Conservation (phyloP, 2,888 invertebrate species). For the Ptychoptera albimana region DNA sequence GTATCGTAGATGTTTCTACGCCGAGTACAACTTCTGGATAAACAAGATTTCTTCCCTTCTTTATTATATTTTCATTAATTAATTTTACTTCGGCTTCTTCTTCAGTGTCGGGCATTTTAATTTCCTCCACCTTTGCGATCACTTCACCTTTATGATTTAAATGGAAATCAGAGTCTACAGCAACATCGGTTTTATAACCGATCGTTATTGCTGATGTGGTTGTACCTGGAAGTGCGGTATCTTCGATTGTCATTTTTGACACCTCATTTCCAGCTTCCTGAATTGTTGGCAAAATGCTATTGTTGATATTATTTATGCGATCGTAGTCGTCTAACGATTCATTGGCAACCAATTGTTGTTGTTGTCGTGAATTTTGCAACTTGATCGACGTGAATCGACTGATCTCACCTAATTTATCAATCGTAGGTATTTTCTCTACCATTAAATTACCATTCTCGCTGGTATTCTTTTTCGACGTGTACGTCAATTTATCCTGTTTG, state of each 20-base stretch:
- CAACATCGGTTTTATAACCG: not conserved
- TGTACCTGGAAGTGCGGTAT: not conserved
- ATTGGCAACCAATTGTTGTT: not conserved
- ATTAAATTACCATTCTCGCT: slow-evolving; percentile 35
- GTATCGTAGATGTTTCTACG: slow-evolving; percentile 45
- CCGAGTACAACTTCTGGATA: slow-evolving; percentile 25
- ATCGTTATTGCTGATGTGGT: not conserved
- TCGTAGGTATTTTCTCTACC: slow-evolving; percentile 41
- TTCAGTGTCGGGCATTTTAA: not conserved
- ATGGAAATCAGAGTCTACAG: too few species aligned
- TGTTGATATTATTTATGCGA: too few species aligned
- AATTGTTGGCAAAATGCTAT: too few species aligned
- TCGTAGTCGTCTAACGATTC: not conserved
- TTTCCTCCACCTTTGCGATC: too few species aligned
- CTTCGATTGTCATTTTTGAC: too few species aligned
- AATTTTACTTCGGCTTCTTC: not conserved
- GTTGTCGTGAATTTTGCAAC: slow-evolving; percentile 19
- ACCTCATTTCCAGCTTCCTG: not conserved
- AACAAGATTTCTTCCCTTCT: slow-evolving; percentile 10
- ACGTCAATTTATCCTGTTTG: slow-evolving; percentile 36
- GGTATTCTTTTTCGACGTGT: slow-evolving; percentile 36
- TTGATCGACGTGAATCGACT: slow-evolving; percentile 52
- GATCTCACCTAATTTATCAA: slow-evolving; percentile 53
- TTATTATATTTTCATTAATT: too few species aligned
- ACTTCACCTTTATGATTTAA: too few species aligned